Conservation (phyloP, 2,888 invertebrate species). For the Dastarcus helophoroides region DNA sequence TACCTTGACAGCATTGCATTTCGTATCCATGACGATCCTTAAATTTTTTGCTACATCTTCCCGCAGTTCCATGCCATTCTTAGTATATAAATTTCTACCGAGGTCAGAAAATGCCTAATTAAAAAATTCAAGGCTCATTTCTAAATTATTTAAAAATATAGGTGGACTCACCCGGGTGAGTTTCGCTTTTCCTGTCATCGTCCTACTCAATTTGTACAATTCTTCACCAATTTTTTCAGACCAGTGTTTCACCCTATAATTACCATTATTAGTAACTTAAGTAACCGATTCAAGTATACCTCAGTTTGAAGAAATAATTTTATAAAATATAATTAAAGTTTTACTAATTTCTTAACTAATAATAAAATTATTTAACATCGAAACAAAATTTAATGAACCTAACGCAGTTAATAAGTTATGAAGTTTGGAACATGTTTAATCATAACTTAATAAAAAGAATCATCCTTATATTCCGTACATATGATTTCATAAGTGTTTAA, state of each 20-base stretch:
- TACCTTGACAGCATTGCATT: neutral
- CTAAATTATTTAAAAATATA: slow-evolving; percentile 4
- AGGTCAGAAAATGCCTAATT: slow-evolving; percentile 23
- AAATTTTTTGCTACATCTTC: slow-evolving; percentile 72
- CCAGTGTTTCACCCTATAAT: slow-evolving; percentile 61
- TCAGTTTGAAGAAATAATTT: no score
- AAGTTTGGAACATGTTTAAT: no score
- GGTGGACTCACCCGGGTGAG: slow-evolving; percentile 51
- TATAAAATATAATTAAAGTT: no score
- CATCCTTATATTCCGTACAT: no score
- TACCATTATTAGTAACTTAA: no score
- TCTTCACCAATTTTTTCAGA: slow-evolving; percentile 65
- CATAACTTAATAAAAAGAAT: no score
- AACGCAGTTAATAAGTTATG: no score
- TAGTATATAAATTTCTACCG: slow-evolving; percentile 19
- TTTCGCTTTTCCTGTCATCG: slow-evolving; percentile 63
- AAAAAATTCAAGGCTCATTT: neutral
- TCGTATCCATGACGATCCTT: slow-evolving; percentile 72
- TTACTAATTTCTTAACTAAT: no score
- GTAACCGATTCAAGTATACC: no score
- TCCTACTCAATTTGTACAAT: slow-evolving; percentile 62
- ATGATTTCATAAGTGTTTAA: no score
- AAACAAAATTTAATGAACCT: no score
- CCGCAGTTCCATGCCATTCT: slow-evolving; percentile 54
- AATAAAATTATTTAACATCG: no score